Percentiles rank a stretch among this genome's conserved stretches.
Evolutionary conservation across 1,140 invertebrate genomes (phyloP).

Genomic region (Tetragnatha versicolor): DNA sequence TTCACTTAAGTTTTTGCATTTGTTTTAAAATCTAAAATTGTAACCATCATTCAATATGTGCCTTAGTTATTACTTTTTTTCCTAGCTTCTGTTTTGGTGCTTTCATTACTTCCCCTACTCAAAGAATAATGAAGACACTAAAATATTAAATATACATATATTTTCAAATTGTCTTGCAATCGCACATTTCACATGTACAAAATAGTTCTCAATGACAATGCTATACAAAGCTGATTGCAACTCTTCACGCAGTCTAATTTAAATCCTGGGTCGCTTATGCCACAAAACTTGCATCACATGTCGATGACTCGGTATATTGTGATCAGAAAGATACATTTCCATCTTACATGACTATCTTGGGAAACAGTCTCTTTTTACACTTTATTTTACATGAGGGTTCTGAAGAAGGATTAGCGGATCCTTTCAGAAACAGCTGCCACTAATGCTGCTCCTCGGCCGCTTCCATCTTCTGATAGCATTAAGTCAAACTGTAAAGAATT

Average conservation of each 20-base stretch:
- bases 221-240: constrained; percentile 49
- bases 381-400: constrained; percentile 21
- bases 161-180: constrained; percentile 30
- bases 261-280: constrained; percentile 24
- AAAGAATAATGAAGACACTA: constrained; percentile 1
- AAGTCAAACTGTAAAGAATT: constrained; percentile 82
- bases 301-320: constrained; percentile 25
- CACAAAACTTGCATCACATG: constrained; percentile 14
- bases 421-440: constrained; percentile 87
- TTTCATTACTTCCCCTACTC: too few species aligned
- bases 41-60: too few species aligned
- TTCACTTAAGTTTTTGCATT: too few species aligned
- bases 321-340: constrained; percentile 6
- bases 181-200: constrained; percentile 47
- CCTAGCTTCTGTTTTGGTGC: too few species aligned
- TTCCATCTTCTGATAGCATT: constrained; percentile 98
- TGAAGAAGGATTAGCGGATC: constrained; percentile 60
- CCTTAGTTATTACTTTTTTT: too few species aligned
- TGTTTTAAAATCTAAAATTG: too few species aligned
- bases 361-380: constrained; percentile 26
- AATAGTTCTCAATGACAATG: constrained; percentile 34
- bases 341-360: constrained; percentile 37
- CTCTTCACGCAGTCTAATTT: constrained; percentile 5
- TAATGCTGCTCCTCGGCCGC: constrained; percentile 94
- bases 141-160: constrained; percentile 42